A percentile compares a stretch with the other conserved stretches of the same genome.
Conservation (phyloP, 2,113 vertebrate species). For the Ptychochromis oligacanthus region DNA sequence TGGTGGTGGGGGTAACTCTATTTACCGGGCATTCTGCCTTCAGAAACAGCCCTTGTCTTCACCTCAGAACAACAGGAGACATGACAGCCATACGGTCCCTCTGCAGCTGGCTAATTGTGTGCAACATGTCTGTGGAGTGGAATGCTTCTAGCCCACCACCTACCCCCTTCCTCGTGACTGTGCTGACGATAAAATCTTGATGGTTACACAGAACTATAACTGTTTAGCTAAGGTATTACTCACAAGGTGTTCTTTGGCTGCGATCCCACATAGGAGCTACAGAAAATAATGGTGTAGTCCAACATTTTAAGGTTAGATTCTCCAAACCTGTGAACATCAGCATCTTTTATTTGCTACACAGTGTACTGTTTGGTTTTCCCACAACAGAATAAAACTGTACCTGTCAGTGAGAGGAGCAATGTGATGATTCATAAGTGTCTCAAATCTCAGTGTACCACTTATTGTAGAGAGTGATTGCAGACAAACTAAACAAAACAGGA, state of each 20-base stretch:
- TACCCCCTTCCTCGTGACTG: not conserved
- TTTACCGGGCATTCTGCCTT: slow-evolving; percentile 69
- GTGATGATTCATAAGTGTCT: not conserved
- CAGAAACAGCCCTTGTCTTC: slow-evolving; percentile 69
- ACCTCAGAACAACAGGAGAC: slow-evolving; percentile 71
- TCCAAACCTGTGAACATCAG: not conserved
- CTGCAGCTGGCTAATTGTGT: slow-evolving; percentile 71
- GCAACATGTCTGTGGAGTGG: slow-evolving; percentile 56
- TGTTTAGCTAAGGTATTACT: slow-evolving; percentile 12
- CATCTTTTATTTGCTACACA: not conserved
- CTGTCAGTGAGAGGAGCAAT: not conserved
- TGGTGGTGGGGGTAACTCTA: slow-evolving; percentile 28
- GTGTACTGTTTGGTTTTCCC: not conserved
- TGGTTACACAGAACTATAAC: slow-evolving; percentile 28
- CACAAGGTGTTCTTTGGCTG: slow-evolving; percentile 8
- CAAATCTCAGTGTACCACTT: not conserved
- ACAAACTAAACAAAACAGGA: not conserved
- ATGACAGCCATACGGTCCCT: slow-evolving; percentile 77
- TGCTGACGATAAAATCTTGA: slow-evolving; percentile 20
- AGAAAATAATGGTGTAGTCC: slow-evolving; percentile 4
- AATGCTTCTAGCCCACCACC: not conserved
- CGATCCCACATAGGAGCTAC: not conserved
- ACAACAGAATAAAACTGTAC: not conserved
- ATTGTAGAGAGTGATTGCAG: not conserved
- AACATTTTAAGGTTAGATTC: not conserved